Conservation (phyloP, 2,113 vertebrate species). For the Hippocampus abdominalis region DNA sequence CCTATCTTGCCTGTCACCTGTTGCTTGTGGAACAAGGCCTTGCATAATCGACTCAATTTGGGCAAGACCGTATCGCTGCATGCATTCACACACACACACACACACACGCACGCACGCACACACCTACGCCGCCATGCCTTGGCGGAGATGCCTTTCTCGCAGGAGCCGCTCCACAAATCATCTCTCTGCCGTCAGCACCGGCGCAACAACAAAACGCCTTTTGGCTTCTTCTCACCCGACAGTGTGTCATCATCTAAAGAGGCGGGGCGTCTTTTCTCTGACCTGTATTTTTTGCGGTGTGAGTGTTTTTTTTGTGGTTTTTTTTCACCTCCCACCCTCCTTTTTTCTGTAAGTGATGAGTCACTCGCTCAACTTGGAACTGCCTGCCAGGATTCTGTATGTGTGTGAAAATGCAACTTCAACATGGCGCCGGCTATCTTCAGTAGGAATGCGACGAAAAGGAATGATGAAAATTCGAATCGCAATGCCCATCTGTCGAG, state of each 20-base stretch:
- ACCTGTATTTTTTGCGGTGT: slow-evolving; percentile 40
- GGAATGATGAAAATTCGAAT: background rate
- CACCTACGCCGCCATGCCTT: background rate
- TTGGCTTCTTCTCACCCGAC: slow-evolving; percentile 23
- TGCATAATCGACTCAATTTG: background rate
- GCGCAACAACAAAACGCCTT: slow-evolving; percentile 1
- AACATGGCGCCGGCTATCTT: background rate
- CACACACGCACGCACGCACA: background rate
- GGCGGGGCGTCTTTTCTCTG: slow-evolving; percentile 27
- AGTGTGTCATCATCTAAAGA: slow-evolving; percentile 44
- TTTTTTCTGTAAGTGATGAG: slow-evolving; percentile 27
- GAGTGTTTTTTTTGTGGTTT: background rate
- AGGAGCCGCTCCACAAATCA: slow-evolving; percentile 8
- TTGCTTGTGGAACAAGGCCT: slow-evolving; percentile 5
- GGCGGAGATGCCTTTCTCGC: slow-evolving; percentile 25
- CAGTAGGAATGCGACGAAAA: background rate
- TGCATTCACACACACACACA: too few relatives aligned
- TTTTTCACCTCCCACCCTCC: background rate
- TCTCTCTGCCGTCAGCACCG: slow-evolving; percentile 12
- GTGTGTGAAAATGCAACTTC: background rate
- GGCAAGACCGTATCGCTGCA: background rate
- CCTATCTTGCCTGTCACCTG: slow-evolving; percentile 1
- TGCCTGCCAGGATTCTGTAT: background rate
- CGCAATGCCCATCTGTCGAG: background rate
- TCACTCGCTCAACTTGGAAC: slow-evolving; percentile 28